These are phyloP conservation scores for Anastatus disparis DNA, from an alignment of 1,140 invertebrate genomes.

Conservation along the genomic window DNA sequence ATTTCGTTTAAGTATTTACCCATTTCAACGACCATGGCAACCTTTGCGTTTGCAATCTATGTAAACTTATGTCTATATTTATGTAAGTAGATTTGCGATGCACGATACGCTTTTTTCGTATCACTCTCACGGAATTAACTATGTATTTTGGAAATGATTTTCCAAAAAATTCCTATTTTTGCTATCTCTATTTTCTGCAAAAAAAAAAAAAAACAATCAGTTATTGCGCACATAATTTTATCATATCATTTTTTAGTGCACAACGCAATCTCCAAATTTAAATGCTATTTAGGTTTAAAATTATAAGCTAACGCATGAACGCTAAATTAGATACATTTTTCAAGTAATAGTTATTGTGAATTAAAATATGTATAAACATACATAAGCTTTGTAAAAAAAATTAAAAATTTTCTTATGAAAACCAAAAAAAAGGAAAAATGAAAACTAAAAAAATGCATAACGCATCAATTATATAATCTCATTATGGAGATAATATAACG, in stretches of 20 bases:
- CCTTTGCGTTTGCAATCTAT: conserved; percentile 9
- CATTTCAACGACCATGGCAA: conserved; percentile 7
- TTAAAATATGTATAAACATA: conserved; percentile 7
- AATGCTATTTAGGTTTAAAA: neutral
- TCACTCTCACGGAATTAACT: conserved; percentile 10
- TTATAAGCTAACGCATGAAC: neutral
- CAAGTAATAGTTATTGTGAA: neutral
- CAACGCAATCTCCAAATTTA: conserved; percentile 21
- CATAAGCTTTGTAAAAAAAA: conserved; percentile 23
- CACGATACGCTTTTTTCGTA: conserved; percentile 19
- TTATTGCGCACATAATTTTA: conserved; percentile 9
- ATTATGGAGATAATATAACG: conserved; percentile 1
- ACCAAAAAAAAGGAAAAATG: conserved; percentile 12
- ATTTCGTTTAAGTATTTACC: neutral
- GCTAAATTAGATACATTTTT: neutral
- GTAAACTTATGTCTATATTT: neutral
- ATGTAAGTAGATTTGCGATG: conserved; percentile 1
- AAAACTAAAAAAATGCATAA: neutral
- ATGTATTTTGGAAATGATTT: conserved; percentile 9
- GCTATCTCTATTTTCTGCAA: conserved; percentile 15
- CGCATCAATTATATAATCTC: conserved; percentile 11
- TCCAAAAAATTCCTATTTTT: conserved; percentile 21
- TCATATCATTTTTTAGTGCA: conserved; percentile 19
- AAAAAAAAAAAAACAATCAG: neutral
- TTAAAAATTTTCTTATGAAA: no score